Base-by-base conservation (phyloP, 2,113 vertebrate species). In the Coracopsis vasa region DNA sequence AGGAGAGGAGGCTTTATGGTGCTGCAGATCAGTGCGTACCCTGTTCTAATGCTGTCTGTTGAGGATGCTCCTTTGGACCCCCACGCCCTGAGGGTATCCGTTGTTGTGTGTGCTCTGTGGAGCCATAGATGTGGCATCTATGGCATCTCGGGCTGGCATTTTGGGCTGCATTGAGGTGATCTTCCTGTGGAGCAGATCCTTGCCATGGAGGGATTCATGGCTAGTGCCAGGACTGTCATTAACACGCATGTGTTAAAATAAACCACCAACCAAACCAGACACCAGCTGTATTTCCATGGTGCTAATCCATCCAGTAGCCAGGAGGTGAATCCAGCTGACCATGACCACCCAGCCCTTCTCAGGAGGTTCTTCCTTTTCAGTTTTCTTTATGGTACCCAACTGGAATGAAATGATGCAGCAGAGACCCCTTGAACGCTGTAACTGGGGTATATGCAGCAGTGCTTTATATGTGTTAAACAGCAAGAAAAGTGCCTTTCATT, bases 201-300 rank as follows among this genome's bases (percentile, higher is more conserved):
- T 0, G 2, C 48, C 20, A 0, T 1, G 39, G 11, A 9, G 80
- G 14, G 20, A 29, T 10, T 31, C 0, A 0, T 5, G 35, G 19
- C 7, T 51, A 25, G 14, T 42, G n/a, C 4, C 44, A 16, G 39
- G 7, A 33, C 15, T 0, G 10, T 17, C 42, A 6, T 11, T 58
- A 28, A 8, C 1, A 3, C 11, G 18, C 13, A 0, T 9, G 0
- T 0, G 1, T 35, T 50, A 29, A 33, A 47, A 47, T 13, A 28
- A 35, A 15, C 12, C 25, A 44, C 29, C 74, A 31, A 0, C 50
- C 61, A 74, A 35, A n/a, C 2, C 77, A 74, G 20, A 13, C 29
- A 28, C 10, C 27, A 3, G 2, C 50, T 29, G 0, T 3, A 2
- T 66, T 66, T 50, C 64, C 35, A 7, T 51, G 80, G 28, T 44